phyloP scores from a whole-genome alignment of 1,140 invertebrate genomes.

The Bactericera cockerelli region DNA sequence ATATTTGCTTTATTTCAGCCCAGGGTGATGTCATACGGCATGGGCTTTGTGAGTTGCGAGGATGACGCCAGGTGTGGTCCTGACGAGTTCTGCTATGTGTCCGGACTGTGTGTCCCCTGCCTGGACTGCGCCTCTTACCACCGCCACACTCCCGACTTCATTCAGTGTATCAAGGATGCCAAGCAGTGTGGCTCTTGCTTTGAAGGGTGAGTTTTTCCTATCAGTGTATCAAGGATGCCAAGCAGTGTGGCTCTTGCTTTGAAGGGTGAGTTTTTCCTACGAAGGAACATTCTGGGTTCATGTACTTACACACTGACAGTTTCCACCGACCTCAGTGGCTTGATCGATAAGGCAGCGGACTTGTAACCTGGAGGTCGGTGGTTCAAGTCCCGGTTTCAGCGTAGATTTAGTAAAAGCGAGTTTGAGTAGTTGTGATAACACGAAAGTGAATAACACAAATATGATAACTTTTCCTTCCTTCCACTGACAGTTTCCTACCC shows the following conservation, averaged over 20 bases:
- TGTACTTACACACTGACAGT: too few species aligned
- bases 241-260: not conserved
- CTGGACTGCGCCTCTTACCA: not conserved
- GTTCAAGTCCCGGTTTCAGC: too few species aligned
- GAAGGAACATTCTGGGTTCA: too few species aligned
- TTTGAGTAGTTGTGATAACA: too few species aligned
- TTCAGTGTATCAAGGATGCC: not conserved
- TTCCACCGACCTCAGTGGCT: too few species aligned
- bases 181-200: not conserved
- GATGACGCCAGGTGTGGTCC: not conserved
- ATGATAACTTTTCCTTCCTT: too few species aligned
- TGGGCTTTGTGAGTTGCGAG: not conserved
- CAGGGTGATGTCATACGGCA: not conserved
- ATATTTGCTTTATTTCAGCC: not conserved
- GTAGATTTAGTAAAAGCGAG: too few species aligned
- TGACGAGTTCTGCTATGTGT: not conserved
- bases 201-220: constrained; percentile 1
- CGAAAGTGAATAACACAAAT: too few species aligned
- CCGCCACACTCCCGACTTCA: not conserved
- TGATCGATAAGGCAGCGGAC: too few species aligned
- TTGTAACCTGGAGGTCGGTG: too few species aligned
- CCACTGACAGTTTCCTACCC: too few species aligned
- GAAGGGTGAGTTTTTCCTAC: not conserved
- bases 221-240: not conserved
- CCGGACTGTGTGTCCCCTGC: not conserved